phyloP scores from a whole-genome alignment of 1,140 invertebrate species.

The Arion vulgaris region DNA sequence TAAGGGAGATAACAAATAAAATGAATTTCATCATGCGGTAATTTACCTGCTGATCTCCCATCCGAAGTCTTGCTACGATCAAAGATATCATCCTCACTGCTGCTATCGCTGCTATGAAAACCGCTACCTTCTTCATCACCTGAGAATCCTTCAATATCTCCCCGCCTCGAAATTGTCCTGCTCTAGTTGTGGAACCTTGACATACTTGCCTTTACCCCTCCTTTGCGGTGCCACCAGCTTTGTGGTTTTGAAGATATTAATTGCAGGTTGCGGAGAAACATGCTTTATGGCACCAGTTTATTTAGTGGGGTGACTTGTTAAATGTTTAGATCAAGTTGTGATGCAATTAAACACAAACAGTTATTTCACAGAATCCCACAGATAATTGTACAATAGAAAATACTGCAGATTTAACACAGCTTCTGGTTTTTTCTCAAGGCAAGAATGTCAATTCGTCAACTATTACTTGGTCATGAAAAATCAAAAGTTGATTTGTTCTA shows the following conservation, averaged over 20 bases:
- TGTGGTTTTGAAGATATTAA: background rate
- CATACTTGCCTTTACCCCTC: background rate
- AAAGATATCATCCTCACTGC: background rate
- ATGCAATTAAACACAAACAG: no score
- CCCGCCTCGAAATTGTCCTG: background rate
- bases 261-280: constrained; percentile 14
- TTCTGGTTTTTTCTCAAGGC: no score
- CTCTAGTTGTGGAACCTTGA: background rate
- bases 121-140: background rate
- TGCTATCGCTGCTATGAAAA: background rate
- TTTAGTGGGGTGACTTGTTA: background rate
- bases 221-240: background rate
- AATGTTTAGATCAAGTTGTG: no score
- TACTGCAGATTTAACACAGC: no score
- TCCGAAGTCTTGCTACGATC: background rate
- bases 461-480: no score
- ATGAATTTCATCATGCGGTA: background rate
- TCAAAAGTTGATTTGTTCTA: no score
- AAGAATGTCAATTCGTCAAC: no score
- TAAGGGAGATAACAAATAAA: background rate
- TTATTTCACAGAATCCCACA: no score
- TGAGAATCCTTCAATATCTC: background rate
- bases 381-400: no score
- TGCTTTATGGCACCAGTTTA: background rate
- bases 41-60: background rate